Percentiles rank a stretch among this genome's conserved stretches.
Conservation (phyloP, 2,797 vertebrate species). For the Cichlasoma orientale region DNA sequence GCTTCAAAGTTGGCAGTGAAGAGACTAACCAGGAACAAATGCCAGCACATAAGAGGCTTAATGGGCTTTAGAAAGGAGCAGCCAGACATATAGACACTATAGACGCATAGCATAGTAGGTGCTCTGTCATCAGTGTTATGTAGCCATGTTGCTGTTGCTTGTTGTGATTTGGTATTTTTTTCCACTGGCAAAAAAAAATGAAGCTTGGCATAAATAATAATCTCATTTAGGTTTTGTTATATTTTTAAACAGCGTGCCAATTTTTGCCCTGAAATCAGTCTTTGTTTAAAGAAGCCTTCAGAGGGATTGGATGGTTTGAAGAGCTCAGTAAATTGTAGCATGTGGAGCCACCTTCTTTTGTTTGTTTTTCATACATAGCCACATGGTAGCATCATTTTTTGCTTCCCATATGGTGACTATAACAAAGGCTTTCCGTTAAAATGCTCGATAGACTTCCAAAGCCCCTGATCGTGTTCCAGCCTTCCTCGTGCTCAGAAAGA, state of each 20-base stretch:
- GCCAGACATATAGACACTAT: neutral
- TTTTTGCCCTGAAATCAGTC: neutral
- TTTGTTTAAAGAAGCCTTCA: neutral
- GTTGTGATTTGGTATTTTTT: neutral
- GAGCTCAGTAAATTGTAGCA: neutral
- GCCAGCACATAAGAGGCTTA: neutral
- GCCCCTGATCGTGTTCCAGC: neutral
- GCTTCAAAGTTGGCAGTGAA: neutral
- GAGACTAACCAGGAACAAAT: neutral
- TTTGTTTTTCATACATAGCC: neutral
- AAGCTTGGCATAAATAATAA: neutral
- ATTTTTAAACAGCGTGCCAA: neutral
- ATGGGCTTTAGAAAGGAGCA: neutral
- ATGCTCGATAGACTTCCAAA: neutral
- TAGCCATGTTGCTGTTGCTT: neutral
- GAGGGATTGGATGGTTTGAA: neutral
- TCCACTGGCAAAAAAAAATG: neutral
- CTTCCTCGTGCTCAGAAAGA: neutral
- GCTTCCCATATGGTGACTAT: neutral
- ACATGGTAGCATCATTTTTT: neutral
- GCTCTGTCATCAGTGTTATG: neutral
- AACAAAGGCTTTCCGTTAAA: neutral
- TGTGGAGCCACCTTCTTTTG: neutral
- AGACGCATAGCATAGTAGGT: neutral
- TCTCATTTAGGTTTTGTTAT: neutral